phyloP scores from a whole-genome alignment of 2,113 vertebrate genomes.

The Caretta caretta region DNA sequence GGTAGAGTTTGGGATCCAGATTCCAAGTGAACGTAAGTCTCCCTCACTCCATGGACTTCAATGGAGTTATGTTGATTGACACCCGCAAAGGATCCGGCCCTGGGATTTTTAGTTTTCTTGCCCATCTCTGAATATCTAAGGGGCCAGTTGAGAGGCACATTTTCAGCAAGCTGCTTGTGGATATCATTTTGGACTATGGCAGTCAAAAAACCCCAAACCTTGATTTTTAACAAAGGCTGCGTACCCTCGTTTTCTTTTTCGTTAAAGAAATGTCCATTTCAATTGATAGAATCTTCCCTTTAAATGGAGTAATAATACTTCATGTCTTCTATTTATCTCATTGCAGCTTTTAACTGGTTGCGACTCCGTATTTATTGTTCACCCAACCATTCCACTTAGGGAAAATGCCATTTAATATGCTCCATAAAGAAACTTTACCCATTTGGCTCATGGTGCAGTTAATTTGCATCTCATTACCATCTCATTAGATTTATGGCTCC shows the following conservation, averaged over 20 bases:
- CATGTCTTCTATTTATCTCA: conserved; percentile 50
- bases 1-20: conserved; percentile 56
- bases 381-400: conserved; percentile 75
- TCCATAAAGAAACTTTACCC: conserved; percentile 83
- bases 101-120: conserved; percentile 48
- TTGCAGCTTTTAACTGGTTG: conserved; percentile 36
- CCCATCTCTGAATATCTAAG: background rate
- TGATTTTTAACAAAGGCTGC: background rate
- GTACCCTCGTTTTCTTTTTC: background rate
- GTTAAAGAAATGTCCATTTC: background rate
- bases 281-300: conserved; percentile 11
- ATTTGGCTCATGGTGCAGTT: conserved; percentile 77
- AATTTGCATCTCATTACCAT: conserved; percentile 87
- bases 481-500: conserved; percentile 80
- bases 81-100: conserved; percentile 41
- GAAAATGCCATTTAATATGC: conserved; percentile 75
- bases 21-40: conserved; percentile 36
- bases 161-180: conserved; percentile 36
- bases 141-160: background rate
- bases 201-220: background rate
- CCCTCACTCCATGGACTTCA: background rate
- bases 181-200: conserved; percentile 2
- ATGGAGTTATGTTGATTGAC: conserved; percentile 21
- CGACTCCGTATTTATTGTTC: conserved; percentile 79
- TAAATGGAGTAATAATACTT: conserved; percentile 5